Conservation (phyloP, 1,140 invertebrate species). For the Cherax quadricarinatus region DNA sequence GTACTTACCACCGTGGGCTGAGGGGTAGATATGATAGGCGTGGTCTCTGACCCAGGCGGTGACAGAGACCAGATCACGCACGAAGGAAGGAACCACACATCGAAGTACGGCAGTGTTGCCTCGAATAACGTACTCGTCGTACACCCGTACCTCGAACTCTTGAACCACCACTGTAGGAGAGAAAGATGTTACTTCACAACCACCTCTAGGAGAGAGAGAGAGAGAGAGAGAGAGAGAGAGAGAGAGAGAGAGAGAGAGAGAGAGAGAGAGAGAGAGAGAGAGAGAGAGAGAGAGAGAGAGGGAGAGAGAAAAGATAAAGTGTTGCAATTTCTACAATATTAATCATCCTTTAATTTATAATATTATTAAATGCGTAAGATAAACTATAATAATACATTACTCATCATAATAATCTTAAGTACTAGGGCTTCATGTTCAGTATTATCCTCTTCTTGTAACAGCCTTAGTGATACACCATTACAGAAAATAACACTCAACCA, state of each 20-base stretch:
- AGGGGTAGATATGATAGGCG: conserved; percentile 59
- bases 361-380: neutral
- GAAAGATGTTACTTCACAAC: too few relatives aligned
- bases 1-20: conserved; percentile 52
- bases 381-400: neutral
- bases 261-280: conserved; percentile 37
- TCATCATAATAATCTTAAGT: neutral
- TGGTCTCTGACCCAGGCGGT: conserved; percentile 83
- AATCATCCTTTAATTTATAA: neutral
- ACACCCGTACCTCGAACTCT: conserved; percentile 75
- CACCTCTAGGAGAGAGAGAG: neutral
- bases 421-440: neutral
- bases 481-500: too few relatives aligned
- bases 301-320: neutral
- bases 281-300: conserved; percentile 2
- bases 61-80: conserved; percentile 92
- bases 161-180: conserved; percentile 73
- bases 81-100: conserved; percentile 95
- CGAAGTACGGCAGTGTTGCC: conserved; percentile 94
- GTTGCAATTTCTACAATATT: neutral
- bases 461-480: neutral
- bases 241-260: too few relatives aligned
- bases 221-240: too few relatives aligned
- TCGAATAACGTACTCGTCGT: conserved; percentile 95
- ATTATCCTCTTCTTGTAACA: neutral